Conservation (phyloP, 1,140 invertebrate species). For the Diorhabda sublineata region DNA sequence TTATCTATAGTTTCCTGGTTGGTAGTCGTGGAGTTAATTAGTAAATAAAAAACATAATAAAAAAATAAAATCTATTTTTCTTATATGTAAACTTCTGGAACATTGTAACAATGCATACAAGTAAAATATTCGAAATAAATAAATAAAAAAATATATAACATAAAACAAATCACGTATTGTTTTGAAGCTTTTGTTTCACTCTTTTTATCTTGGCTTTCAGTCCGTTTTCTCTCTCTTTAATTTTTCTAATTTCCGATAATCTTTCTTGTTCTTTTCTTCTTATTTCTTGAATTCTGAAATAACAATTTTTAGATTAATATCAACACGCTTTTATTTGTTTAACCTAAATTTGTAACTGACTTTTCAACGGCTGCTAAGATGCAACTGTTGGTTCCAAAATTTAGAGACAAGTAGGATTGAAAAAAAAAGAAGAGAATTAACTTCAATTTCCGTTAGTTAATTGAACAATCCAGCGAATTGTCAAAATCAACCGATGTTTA, state of each 20-base stretch:
- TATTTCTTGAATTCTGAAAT: conserved; percentile 42
- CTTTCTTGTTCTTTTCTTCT: conserved; percentile 36
- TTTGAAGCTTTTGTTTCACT: conserved; percentile 25
- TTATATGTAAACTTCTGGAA: conserved; percentile 3
- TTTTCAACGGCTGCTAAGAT: too few species aligned
- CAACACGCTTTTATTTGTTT: too few species aligned
- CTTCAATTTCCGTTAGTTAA: too few species aligned
- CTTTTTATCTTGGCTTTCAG: conserved; percentile 42
- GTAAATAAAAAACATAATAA: neutral
- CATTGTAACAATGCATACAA: conserved; percentile 9
- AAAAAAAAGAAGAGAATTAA: too few species aligned
- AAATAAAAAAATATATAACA: conserved; percentile 15
- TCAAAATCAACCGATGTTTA: too few species aligned
- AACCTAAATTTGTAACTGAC: too few species aligned
- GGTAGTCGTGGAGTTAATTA: too few species aligned
- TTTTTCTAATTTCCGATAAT: conserved; percentile 31
- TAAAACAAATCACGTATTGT: conserved; percentile 10
- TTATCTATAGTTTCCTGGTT: too few species aligned
- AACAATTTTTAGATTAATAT: conserved; percentile 10
- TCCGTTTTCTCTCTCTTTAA: conserved; percentile 42
- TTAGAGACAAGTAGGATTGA: too few species aligned
- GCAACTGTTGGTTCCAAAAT: too few species aligned
- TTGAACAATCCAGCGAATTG: too few species aligned
- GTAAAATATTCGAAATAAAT: conserved; percentile 22
- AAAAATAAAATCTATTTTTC: neutral